These are phyloP conservation scores for Dicroscelio sp. DNA, from an alignment of 2,888 invertebrate genomes.

Conservation along the genomic window DNA sequence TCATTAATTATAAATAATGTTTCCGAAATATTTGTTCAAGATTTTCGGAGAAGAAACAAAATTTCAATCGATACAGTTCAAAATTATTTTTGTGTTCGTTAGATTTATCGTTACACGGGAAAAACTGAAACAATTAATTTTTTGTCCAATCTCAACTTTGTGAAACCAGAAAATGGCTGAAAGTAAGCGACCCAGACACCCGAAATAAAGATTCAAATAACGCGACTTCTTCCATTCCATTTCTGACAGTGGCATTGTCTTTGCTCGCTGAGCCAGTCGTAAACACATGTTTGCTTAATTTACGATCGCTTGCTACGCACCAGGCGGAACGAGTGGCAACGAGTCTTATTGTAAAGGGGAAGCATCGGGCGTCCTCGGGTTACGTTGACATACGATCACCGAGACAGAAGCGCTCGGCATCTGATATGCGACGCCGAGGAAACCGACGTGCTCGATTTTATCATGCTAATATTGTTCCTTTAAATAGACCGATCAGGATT, in stretches of 20 bases:
- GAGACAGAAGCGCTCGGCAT: slow-evolving; percentile 1
- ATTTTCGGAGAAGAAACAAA: too few relatives aligned
- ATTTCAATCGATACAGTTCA: too few relatives aligned
- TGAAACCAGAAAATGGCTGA: too few relatives aligned
- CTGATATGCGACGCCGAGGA: slow-evolving; percentile 7
- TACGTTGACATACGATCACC: slow-evolving; percentile 40
- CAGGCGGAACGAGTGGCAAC: slow-evolving; percentile 43
- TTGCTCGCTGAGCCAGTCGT: slow-evolving; percentile 39
- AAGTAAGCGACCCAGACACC: background rate
- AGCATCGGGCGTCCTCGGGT: slow-evolving; percentile 5
- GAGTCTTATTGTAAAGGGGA: slow-evolving; percentile 46
- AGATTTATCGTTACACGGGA: too few relatives aligned
- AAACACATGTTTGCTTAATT: slow-evolving; percentile 60
- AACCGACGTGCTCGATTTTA: too few relatives aligned
- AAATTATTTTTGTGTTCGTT: too few relatives aligned
- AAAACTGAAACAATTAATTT: too few relatives aligned
- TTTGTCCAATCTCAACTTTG: too few relatives aligned
- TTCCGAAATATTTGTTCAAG: too few relatives aligned
- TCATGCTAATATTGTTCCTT: slow-evolving; percentile 22
- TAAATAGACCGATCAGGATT: background rate
- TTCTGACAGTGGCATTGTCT: slow-evolving; percentile 32
- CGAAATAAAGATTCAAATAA: too few relatives aligned
- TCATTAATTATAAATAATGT: too few relatives aligned
- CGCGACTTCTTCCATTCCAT: background rate
- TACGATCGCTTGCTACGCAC: slow-evolving; percentile 41